Evolutionary conservation across 2,888 invertebrate species (phyloP).

Genomic region (Perizoma affinitatum): DNA sequence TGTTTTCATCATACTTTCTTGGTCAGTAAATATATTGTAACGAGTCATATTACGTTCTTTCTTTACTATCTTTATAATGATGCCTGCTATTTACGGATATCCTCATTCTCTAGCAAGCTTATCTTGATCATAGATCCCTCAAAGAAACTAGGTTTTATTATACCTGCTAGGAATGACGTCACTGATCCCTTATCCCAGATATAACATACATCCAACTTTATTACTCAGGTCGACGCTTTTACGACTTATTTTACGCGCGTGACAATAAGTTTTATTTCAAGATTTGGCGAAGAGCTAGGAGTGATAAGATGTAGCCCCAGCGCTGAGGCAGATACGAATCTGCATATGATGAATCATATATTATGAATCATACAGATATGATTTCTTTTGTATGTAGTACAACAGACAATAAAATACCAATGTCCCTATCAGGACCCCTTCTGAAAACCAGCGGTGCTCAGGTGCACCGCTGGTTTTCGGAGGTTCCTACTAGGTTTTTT

Average conservation of each 20-base stretch:
- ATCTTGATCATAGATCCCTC: constrained; percentile 16
- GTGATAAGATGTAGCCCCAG: constrained; percentile 11
- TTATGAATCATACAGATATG: too few species aligned
- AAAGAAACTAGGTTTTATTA: constrained; percentile 25
- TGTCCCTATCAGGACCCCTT: too few species aligned
- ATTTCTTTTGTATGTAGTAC: too few species aligned
- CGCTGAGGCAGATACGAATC: too few species aligned
- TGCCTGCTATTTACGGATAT: constrained; percentile 13
- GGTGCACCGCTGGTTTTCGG: too few species aligned
- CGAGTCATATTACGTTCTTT: too few species aligned
- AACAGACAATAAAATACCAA: too few species aligned
- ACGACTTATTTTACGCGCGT: constrained; percentile 38
- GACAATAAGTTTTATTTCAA: constrained; percentile 41
- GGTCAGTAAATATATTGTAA: too few species aligned
- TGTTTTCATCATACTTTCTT: too few species aligned
- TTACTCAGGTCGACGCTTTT: constrained; percentile 37
- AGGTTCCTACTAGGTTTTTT: too few species aligned
- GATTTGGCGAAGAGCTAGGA: constrained; percentile 25
- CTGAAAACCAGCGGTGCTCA: too few species aligned
- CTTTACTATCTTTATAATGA: constrained; percentile 4
- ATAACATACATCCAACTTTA: constrained; percentile 34
- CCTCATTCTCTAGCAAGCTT: constrained; percentile 15
- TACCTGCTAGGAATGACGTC: constrained; percentile 17
- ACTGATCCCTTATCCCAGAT: constrained; percentile 25
- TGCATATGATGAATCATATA: too few species aligned